Evolutionary conservation across 2,797 vertebrate genomes (phyloP).

Genomic region (Leucoraja ocellata): DNA sequence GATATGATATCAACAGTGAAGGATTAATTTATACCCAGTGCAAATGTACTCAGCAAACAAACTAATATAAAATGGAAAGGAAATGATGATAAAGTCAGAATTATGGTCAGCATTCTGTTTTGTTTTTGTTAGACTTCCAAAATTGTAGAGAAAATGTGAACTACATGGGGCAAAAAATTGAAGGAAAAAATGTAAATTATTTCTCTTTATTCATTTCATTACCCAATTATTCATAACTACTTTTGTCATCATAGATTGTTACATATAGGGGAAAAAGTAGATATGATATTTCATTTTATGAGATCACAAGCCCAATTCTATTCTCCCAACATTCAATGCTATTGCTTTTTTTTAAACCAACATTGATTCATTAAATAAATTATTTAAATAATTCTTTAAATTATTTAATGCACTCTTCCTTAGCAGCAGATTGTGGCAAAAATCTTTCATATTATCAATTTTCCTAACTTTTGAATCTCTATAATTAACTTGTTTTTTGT

Average conservation of each 20-base stretch:
- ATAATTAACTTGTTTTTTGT: not conserved
- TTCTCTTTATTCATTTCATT: not conserved
- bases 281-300: not conserved
- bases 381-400: not conserved
- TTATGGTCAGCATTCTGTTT: not conserved
- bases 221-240: not conserved
- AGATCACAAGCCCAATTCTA: not conserved
- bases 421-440: not conserved
- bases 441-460: not conserved
- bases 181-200: not conserved
- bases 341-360: not conserved
- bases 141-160: slow-evolving; percentile 1
- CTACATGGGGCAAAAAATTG: not conserved
- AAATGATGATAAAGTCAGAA: not conserved
- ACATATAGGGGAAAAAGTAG: not conserved
- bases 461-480: not conserved
- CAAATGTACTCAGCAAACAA: not conserved
- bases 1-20: not conserved
- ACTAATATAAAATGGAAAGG: not conserved
- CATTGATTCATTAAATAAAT: not conserved
- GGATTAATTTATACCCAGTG: not conserved
- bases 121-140: not conserved
- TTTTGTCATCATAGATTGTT: not conserved
- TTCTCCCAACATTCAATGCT: not conserved
- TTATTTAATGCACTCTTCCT: not conserved